A percentile compares a stretch with the other conserved stretches of the same genome.
These are phyloP conservation scores for Petroica traversi DNA, from an alignment of 2,113 vertebrate species.

Conservation along the genomic window DNA sequence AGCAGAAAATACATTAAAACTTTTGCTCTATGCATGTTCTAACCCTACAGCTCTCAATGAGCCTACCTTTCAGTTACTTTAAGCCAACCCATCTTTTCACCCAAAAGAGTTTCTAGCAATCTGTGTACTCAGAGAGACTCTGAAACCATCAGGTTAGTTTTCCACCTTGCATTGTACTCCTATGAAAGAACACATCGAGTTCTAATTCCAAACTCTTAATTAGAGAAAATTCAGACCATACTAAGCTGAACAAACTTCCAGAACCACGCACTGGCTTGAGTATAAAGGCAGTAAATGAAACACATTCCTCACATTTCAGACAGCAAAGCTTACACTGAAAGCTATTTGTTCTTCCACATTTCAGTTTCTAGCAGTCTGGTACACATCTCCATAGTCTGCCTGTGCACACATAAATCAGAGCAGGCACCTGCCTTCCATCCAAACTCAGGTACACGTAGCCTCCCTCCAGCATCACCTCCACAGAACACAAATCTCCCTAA, in stretches of 20 bases:
- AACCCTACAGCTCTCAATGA: background rate
- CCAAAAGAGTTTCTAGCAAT: background rate
- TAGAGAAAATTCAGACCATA: background rate
- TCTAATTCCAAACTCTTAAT: background rate
- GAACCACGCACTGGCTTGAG: background rate
- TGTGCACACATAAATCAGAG: background rate
- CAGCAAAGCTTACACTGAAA: background rate
- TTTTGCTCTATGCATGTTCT: background rate
- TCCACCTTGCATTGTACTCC: background rate
- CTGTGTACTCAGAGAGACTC: background rate
- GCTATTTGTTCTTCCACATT: background rate
- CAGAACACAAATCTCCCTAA: accelerated
- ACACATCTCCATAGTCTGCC: background rate
- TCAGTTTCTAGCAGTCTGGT: background rate
- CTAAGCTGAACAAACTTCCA: background rate
- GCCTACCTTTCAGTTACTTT: background rate
- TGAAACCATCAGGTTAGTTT: background rate
- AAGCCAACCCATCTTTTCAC: background rate
- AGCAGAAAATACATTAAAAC: background rate
- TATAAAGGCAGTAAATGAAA: background rate
- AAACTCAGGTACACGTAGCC: background rate
- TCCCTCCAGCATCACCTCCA: background rate
- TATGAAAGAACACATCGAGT: background rate
- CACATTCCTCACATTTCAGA: background rate
- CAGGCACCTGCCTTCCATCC: background rate